These are phyloP conservation scores for Anoura caudifer DNA, from an alignment of 2,113 vertebrate genomes.

Conservation along the genomic window DNA sequence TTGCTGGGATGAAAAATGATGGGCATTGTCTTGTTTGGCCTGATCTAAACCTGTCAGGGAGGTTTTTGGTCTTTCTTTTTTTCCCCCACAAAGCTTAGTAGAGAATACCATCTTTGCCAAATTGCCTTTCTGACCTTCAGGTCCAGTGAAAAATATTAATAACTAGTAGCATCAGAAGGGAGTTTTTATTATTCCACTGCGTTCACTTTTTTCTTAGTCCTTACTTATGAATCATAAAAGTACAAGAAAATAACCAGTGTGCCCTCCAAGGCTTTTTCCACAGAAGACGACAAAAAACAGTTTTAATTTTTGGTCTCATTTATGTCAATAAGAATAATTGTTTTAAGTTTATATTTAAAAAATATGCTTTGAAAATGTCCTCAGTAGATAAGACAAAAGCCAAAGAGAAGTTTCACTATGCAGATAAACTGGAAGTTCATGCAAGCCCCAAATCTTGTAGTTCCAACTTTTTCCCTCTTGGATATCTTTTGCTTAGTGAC, in stretches of 20 bases:
- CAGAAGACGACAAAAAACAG: background rate
- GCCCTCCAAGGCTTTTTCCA: background rate
- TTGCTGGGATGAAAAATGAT: background rate
- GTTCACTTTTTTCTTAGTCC: background rate
- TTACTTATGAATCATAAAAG: background rate
- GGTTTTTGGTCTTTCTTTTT: background rate
- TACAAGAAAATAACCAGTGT: background rate
- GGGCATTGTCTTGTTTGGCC: background rate
- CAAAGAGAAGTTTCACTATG: background rate
- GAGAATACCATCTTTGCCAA: background rate
- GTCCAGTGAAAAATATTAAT: background rate
- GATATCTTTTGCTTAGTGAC: background rate
- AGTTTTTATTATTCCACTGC: background rate
- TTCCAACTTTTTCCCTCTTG: background rate
- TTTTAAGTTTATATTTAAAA: background rate
- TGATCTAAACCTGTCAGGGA: background rate
- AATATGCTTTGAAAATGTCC: background rate
- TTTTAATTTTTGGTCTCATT: background rate
- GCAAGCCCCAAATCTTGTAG: background rate
- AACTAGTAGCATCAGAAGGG: background rate
- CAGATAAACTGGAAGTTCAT: background rate
- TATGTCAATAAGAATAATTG: background rate
- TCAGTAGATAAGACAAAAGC: background rate
- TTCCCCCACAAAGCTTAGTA: background rate
- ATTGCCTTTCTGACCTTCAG: background rate